A percentile compares a stretch with the other conserved stretches of the same genome.
phyloP scores from a whole-genome alignment of 2,888 invertebrate species.

The Seira sanloemensis region DNA sequence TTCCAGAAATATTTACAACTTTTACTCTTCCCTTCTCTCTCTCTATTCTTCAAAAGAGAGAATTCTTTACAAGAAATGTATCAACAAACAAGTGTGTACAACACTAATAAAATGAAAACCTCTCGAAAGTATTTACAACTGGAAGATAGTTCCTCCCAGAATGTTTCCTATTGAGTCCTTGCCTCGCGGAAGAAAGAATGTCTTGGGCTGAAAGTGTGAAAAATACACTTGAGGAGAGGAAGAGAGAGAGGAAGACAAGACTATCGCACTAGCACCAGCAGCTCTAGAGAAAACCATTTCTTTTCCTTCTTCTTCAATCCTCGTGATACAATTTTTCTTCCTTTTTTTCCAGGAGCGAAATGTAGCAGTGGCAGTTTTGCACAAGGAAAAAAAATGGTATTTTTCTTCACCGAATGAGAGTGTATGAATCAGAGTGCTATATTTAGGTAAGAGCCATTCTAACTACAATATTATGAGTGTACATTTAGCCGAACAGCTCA shows the following conservation, averaged over 20 bases:
- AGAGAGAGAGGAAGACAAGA: conserved; percentile 3
- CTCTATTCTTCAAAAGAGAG: too few relatives aligned
- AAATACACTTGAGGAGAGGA: too few relatives aligned
- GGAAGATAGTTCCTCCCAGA: too few relatives aligned
- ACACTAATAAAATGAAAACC: too few relatives aligned
- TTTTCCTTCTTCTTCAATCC: conserved; percentile 1
- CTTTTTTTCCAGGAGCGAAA: not conserved
- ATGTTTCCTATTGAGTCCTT: too few relatives aligned
- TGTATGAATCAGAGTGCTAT: conserved; percentile 9
- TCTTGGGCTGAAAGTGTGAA: not conserved
- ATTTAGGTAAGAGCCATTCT: not conserved
- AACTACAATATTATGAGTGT: not conserved
- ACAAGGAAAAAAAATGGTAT: not conserved
- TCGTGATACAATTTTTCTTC: not conserved
- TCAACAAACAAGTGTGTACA: too few relatives aligned
- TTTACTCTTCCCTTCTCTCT: too few relatives aligned
- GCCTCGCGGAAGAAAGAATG: not conserved
- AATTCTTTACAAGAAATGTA: too few relatives aligned
- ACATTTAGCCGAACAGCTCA: not conserved
- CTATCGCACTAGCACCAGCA: not conserved
- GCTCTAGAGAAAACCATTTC: not conserved
- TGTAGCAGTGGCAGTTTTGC: not conserved
- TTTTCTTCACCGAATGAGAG: conserved; percentile 7
- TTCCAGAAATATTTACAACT: not conserved
- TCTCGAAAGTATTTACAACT: too few relatives aligned